Base-by-base conservation (phyloP, 2,113 vertebrate genomes). In the Miniopterus natalensis region DNA sequence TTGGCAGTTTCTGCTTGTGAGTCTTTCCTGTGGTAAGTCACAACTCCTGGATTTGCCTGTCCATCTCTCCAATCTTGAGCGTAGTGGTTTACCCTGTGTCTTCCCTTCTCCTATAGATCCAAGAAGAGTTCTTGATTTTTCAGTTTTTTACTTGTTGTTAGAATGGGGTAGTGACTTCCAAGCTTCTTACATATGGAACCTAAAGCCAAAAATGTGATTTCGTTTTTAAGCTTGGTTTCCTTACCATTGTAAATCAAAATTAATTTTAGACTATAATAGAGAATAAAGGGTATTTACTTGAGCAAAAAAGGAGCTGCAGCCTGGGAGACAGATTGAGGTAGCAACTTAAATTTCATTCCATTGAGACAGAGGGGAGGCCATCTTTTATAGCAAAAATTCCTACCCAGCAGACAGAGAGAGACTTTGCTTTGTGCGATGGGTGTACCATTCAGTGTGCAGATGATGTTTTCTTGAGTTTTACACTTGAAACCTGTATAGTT, bases 161-260 rank as follows among this genome's bases (percentile, higher is more conserved):
- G 31, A 9, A 49, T 1, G 12, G n/a, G 55, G 63, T 66, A 70
- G 40, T 79, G 31, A 70, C 66, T 83, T 79, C 51, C 25, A 79
- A 61, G 63, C n/a, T 71, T 23, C 65, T 88, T 80, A 88, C 13
- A 25, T 42, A n/a, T 88, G 27, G 45, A 80, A 88, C 15, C 13
- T 29, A 65, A 84, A 84, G 23, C 70, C 18, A 20, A 71, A 92
- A 65, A 27, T 73, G 27, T 71, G 55, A 53, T 53, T 80, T 93
- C n/a, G 59, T 63, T 87, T 79, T 88, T 80, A 80, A 80, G 51
- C 21, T 86, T 88, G 55, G 61, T 47, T 96, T 92, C 23, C 66
- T 85, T 80, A 75, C 25, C 40, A 59, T 80, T 80, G 23, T 59
- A 80, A 59, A 80, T 57, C 55, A 80, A 61, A 17, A 59, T 80